Conservation (phyloP, 2,888 invertebrate species). For the Caradrina clavipalpis region DNA sequence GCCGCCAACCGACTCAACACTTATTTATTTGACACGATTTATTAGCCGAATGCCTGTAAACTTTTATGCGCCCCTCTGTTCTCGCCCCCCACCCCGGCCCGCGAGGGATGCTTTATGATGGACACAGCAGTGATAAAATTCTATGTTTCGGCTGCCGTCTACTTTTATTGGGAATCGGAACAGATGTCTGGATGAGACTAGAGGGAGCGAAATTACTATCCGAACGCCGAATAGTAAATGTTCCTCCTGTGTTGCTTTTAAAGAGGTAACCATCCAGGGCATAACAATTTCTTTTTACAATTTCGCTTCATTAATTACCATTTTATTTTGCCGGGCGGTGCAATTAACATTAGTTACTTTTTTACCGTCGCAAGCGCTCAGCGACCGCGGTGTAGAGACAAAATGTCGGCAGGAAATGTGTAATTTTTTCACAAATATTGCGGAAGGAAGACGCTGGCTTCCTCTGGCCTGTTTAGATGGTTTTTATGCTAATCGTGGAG, state of each 20-base stretch:
- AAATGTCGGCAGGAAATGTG: conserved; percentile 88
- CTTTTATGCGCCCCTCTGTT: conserved; percentile 87
- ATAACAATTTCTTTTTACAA: conserved; percentile 81
- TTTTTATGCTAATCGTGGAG: conserved; percentile 90
- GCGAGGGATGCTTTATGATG: conserved; percentile 86
- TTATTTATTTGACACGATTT: conserved; percentile 91
- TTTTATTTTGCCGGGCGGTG: conserved; percentile 81
- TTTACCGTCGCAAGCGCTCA: conserved; percentile 75
- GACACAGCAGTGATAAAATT: conserved; percentile 87
- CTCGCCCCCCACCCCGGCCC: conserved; percentile 71
- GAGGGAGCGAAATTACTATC: conserved; percentile 65
- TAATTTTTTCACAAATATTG: conserved; percentile 89
- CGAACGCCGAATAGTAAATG: conserved; percentile 50
- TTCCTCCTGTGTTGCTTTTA: conserved; percentile 64
- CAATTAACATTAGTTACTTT: conserved; percentile 87
- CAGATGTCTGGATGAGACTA: conserved; percentile 79
- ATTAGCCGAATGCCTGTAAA: conserved; percentile 90
- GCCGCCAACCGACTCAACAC: conserved; percentile 91
- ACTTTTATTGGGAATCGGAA: conserved; percentile 85
- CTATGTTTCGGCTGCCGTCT: conserved; percentile 84
- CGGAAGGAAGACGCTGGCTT: conserved; percentile 89
- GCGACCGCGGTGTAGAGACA: conserved; percentile 79
- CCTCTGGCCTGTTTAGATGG: conserved; percentile 88
- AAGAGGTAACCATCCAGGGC: conserved; percentile 67
- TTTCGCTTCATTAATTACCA: conserved; percentile 84